Percentiles rank a stretch among this genome's conserved stretches.
These are phyloP conservation scores for Euglossa dilemma DNA, from an alignment of 1,140 invertebrate genomes.

Conservation along the genomic window DNA sequence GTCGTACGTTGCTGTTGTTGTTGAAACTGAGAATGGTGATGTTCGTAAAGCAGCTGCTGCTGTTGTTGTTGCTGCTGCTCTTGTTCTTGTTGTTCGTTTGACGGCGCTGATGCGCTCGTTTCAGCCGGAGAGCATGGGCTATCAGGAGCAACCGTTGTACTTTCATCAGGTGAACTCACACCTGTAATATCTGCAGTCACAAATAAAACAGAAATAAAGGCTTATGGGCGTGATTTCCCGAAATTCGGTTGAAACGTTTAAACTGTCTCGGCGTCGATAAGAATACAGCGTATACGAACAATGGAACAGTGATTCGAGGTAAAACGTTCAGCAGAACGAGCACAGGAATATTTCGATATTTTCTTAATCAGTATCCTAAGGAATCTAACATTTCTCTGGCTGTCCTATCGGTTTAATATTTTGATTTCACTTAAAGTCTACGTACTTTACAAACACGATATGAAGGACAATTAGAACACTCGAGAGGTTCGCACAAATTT, in stretches of 20 bases:
- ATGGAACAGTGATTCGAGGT: constrained; percentile 2
- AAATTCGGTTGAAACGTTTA: neutral
- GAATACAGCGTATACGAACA: neutral
- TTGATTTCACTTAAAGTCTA: constrained; percentile 1
- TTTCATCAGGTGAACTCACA: constrained; percentile 65
- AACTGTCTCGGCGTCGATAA: neutral
- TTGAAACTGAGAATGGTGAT: constrained; percentile 59
- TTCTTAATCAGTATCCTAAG: neutral
- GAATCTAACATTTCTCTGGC: neutral
- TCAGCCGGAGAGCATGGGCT: constrained; percentile 59
- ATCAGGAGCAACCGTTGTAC: constrained; percentile 41
- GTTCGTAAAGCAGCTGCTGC: constrained; percentile 50
- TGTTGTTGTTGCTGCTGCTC: constrained; percentile 35
- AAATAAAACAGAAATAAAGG: constrained; percentile 38
- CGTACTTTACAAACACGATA: constrained; percentile 5
- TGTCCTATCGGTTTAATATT: neutral
- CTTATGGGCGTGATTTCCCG: neutral
- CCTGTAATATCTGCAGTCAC: constrained; percentile 61
- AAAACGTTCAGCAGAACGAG: constrained; percentile 1
- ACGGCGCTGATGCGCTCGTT: constrained; percentile 46
- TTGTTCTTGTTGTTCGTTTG: constrained; percentile 57
- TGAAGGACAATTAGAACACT: neutral
- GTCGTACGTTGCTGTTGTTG: constrained; percentile 65
- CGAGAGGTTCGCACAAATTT: neutral
- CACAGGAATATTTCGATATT: neutral